Base-by-base conservation (phyloP, 2,113 vertebrate species). In the Phyllostomus hastatus region DNA sequence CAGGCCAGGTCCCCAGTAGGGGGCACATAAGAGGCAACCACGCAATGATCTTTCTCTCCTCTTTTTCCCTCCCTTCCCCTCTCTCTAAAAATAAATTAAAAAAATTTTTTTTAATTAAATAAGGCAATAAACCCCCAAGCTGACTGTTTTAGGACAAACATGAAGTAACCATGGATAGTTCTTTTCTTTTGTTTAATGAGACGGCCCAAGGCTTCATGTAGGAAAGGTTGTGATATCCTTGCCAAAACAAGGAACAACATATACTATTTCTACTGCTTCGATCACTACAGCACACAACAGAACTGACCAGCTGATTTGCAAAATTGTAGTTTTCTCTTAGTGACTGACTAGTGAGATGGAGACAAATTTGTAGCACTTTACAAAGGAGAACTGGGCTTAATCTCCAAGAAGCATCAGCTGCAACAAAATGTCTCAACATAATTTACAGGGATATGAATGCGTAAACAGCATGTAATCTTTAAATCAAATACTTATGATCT, bases 341-440 rank as follows among this genome's bases (percentile, higher is more conserved):
- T 88, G 82, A 70, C 7, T 79, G 69, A 79, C 26, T 54, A 83
- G 2, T 12, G 50, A 79, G 83, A 88, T 11, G 35, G 33, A 94
- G 66, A 90, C 33, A 33, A 72, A 8, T 10, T 87, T 82, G 54
- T n/a, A 94, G 57, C 82, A 67, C 96, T 90, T 91, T 90, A 95
- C 84, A 57, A 14, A 83, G 33, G 15, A 35, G 10, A 48, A 76
- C 35, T 26, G 4, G 4, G 15, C n/a, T 92, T 72, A 69, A 61
- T 82, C 31, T 81, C 35, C 17, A 88, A 69, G 64, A 70, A 96
- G 52, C 73, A 79, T 73, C 87, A 90, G 50, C 84, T 84, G 4
- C 80, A 76, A 84, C 70, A 85, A 14, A 57, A n/a, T 33, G 50
- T 88, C 28, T 90, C 50, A 76, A 67, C 35, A 43, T 17, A 61